A percentile compares a stretch with the other conserved stretches of the same genome.
Conservation (phyloP, 35 echinoderm and acorn worm species). For the Antedon bifida region DNA sequence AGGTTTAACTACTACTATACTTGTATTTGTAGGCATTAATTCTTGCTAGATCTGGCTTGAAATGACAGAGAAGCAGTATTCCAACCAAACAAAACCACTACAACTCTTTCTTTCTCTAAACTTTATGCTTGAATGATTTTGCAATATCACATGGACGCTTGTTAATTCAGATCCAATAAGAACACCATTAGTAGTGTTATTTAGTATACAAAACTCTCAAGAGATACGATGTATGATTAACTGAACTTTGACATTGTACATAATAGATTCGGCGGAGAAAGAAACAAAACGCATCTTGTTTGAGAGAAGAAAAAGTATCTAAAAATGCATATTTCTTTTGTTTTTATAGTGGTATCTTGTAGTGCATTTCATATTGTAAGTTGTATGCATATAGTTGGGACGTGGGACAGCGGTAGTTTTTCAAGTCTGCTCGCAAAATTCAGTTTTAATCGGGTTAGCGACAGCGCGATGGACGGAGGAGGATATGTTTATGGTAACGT, state of each 20-base stretch:
- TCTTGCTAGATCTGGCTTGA: no score
- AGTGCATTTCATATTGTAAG: neutral
- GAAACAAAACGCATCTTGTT: neutral
- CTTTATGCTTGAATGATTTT: no score
- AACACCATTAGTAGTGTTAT: neutral
- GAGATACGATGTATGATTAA: neutral
- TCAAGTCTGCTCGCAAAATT: neutral
- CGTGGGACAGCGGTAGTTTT: neutral
- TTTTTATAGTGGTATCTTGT: neutral
- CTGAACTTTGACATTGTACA: neutral
- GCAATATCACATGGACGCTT: no score
- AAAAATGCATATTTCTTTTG: neutral
- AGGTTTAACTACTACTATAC: no score
- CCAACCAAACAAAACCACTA: no score
- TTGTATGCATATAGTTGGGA: neutral
- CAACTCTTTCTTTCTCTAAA: no score
- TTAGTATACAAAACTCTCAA: neutral
- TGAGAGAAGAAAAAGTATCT: neutral
- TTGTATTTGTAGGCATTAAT: no score
- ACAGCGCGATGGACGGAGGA: neutral
- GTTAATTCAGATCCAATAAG: neutral
- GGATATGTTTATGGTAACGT: conserved; percentile 10
- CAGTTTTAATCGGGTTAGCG: neutral
- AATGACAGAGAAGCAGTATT: no score
- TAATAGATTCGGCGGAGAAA: neutral